These are phyloP conservation scores for Argya squamiceps DNA, from an alignment of 2,797 vertebrate species.

Conservation along the genomic window DNA sequence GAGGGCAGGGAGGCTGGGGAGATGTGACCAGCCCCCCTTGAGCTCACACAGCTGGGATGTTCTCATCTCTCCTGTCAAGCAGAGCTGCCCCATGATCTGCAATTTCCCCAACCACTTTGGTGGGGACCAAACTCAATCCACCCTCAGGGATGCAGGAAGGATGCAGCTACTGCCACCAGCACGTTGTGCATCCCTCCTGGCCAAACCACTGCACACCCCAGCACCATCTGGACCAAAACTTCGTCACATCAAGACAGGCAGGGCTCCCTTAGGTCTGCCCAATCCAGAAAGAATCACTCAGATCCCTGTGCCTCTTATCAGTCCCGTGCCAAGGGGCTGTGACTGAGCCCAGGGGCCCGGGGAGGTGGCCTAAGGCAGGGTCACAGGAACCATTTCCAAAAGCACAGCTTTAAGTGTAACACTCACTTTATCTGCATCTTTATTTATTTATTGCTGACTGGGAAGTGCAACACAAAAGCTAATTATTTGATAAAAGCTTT, in stretches of 20 bases:
- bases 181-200: fast-evolving
- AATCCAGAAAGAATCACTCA: background rate
- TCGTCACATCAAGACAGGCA: background rate
- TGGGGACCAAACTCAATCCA: background rate
- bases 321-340: fast-evolving
- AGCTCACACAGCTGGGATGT: background rate
- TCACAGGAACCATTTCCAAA: background rate
- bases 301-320: background rate
- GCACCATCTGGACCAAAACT: fast-evolving
- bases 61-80: background rate
- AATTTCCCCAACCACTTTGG: background rate
- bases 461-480: constrained; percentile 6
- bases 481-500: constrained; percentile 40
- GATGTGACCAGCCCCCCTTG: background rate
- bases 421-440: background rate
- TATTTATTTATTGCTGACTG: constrained; percentile 30
- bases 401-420: background rate
- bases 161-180: background rate
- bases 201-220: fast-evolving
- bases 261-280: background rate
- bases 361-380: background rate
- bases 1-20: background rate
- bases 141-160: fast-evolving
- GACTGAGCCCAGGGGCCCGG: background rate
- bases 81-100: background rate